Evolutionary conservation across 2,113 vertebrate species (phyloP), one percentile per base, ranked within the genome.

Genomic region (Mormoops blainvillei): DNA sequence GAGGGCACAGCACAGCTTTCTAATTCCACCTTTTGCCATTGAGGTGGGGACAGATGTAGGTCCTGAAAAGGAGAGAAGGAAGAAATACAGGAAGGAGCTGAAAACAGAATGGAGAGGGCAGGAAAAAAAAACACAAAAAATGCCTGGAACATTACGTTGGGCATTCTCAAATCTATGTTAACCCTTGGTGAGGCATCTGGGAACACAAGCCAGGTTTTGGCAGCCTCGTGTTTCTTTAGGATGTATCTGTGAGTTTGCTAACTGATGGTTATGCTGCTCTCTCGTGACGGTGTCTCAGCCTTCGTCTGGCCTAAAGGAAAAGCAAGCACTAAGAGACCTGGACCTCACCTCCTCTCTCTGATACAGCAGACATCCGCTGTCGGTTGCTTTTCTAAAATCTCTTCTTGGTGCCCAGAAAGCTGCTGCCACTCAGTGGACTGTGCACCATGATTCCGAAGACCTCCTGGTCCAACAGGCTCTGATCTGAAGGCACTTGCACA

Each of bases 311-410:
- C 50, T 89, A 86, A 41, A 89, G 67, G 43, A 56, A 92, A 33
- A 76, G 81, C n/a, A 26, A 56, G 31, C 6, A 45, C 38, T 28
- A 11, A 88, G 31, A 83, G 31, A 28, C 2, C 54, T 33, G 4
- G 43, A 20, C 18, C 68, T 74, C 38, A 4, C 71, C 14, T 52
- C 0, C 33, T 13, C 52, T n/a, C 26, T 10, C 36, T 68, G 48
- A 8, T 10, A 19, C 4, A 18, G 19, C 74, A 45, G 1, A 11
- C 11, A 9, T 24, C n/a, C 4, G 14, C 4, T 19, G 7, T 10
- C 22, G 5, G 13, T 80, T 48, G 58, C 19, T 71, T 94, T 89
- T 31, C 43, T 43, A 15, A 15, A 87, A 22, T 28, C 12, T 84
- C 36, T 85, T 36, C 4, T 65, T 43, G 7, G 2, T 1, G 28